Conservation (phyloP, 2,113 vertebrate species). For the Hassar affinis region DNA sequence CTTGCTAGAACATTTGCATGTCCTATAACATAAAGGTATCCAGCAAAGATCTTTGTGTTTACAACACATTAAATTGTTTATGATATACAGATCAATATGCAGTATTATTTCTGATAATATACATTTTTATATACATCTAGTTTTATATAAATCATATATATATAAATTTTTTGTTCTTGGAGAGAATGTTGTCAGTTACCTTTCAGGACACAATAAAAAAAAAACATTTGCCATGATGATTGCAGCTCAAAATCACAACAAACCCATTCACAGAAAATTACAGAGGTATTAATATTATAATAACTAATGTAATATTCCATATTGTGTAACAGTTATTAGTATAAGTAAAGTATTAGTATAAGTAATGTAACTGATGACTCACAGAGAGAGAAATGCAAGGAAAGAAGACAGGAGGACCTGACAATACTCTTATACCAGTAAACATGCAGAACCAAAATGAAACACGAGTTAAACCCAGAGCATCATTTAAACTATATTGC, state of each 20-base stretch:
- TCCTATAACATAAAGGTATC: neutral
- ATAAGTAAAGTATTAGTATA: neutral
- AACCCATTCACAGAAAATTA: neutral
- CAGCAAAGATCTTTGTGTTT: neutral
- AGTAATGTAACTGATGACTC: neutral
- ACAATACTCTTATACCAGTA: neutral
- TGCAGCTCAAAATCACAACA: neutral
- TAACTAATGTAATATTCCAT: no score
- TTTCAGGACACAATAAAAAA: neutral
- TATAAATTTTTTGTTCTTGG: neutral
- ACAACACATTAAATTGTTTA: neutral
- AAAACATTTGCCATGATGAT: neutral
- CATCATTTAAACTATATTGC: no score
- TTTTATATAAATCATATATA: neutral
- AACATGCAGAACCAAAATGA: neutral
- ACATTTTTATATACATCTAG: no score
- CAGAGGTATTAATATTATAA: neutral
- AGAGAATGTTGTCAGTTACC: neutral
- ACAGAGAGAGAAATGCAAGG: neutral
- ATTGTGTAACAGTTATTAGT: neutral
- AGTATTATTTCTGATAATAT: neutral
- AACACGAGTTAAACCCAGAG: neutral
- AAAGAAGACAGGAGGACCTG: neutral
- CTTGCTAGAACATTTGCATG: constrained; percentile 17
- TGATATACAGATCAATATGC: neutral